A percentile compares a stretch with the other conserved stretches of the same genome.
These are phyloP conservation scores for Lithophane ornitopus DNA, from an alignment of 2,888 invertebrate species.

Conservation along the genomic window DNA sequence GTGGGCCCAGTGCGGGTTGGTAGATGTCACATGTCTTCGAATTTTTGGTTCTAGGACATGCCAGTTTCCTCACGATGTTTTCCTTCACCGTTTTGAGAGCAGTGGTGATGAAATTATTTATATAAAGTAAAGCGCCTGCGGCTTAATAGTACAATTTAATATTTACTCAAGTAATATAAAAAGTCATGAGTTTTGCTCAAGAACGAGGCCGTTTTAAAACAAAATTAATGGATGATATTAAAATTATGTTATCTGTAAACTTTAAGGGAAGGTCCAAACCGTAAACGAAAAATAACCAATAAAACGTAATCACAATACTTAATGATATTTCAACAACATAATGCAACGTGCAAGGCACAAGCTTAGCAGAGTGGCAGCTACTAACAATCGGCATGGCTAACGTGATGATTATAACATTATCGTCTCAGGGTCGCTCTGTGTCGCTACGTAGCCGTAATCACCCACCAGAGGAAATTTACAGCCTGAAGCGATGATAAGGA, in stretches of 20 bases:
- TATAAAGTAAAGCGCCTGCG: too few species aligned
- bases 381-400: constrained; percentile 40
- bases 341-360: background rate
- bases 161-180: background rate
- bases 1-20: too few species aligned
- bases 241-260: background rate
- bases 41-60: too few species aligned
- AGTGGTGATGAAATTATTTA: too few species aligned
- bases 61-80: too few species aligned
- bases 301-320: background rate
- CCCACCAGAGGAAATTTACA: constrained; percentile 52
- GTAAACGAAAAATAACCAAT: background rate
- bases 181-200: background rate
- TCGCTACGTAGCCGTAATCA: constrained; percentile 8
- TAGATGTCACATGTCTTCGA: too few species aligned
- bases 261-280: too few species aligned
- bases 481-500: constrained; percentile 48
- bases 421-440: constrained; percentile 38
- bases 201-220: background rate
- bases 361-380: background rate
- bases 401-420: constrained; percentile 20
- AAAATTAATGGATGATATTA: background rate
- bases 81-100: too few species aligned
- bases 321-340: background rate
- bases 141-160: too few species aligned